Conservation (phyloP, 2,113 vertebrate species). For the Etheostoma cragini region DNA sequence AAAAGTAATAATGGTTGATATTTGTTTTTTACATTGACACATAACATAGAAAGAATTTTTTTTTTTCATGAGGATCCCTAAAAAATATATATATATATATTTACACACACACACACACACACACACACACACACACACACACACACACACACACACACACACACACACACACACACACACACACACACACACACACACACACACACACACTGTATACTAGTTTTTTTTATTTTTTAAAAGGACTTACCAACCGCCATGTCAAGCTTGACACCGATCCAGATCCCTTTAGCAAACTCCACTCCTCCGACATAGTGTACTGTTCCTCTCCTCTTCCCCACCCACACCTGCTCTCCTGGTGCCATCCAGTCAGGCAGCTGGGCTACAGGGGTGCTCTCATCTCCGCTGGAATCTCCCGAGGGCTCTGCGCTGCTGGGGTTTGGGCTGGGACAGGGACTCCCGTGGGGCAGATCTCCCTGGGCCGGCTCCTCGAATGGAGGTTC, state of each 20-base stretch:
- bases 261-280: constrained; percentile 89
- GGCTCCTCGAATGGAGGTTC: constrained; percentile 77
- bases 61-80: not conserved
- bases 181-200: too few species aligned
- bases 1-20: not conserved
- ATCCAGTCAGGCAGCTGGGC: constrained; percentile 85
- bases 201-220: too few species aligned
- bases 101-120: too few species aligned
- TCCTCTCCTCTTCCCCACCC: constrained; percentile 85
- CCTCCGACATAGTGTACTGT: constrained; percentile 86
- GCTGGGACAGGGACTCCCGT: constrained; percentile 72
- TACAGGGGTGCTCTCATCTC: constrained; percentile 79
- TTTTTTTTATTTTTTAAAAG: not conserved
- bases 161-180: too few species aligned
- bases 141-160: too few species aligned
- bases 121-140: too few species aligned
- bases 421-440: constrained; percentile 70
- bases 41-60: not conserved
- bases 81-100: too few species aligned
- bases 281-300: constrained; percentile 88
- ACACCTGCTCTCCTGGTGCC: constrained; percentile 86
- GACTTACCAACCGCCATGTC: constrained; percentile 87
- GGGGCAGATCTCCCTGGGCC: constrained; percentile 77
- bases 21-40: not conserved
- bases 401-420: constrained; percentile 77